A percentile compares a stretch with the other conserved stretches of the same genome.
Evolutionary conservation across 1,140 invertebrate species (phyloP).

Genomic region (Delia radicum): DNA sequence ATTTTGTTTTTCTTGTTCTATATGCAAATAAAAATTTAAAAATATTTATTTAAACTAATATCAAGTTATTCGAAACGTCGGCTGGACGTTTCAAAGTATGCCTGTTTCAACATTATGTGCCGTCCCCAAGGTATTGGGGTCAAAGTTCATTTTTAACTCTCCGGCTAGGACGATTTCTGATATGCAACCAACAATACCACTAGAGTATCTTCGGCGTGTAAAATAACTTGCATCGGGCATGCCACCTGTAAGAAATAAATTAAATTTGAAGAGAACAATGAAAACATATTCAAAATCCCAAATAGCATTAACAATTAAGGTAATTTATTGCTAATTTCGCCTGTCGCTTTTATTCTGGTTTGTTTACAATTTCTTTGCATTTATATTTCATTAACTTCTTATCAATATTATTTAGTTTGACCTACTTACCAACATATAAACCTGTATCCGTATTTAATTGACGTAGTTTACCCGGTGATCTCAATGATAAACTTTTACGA

Average conservation of each 20-base stretch:
- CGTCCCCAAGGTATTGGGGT: slow-evolving; percentile 52
- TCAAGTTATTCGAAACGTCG: slow-evolving; percentile 49
- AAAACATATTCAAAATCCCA: not conserved
- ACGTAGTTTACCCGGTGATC: slow-evolving; percentile 79
- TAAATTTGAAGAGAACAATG: not conserved
- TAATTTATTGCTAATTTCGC: too few species aligned
- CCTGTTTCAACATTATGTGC: slow-evolving; percentile 54
- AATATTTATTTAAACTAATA: slow-evolving; percentile 32
- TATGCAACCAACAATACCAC: slow-evolving; percentile 77
- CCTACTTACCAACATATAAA: slow-evolving; percentile 77
- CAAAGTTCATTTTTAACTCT: slow-evolving; percentile 64
- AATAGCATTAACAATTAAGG: too few species aligned
- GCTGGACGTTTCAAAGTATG: slow-evolving; percentile 48
- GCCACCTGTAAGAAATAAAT: slow-evolving; percentile 63
- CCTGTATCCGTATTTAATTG: slow-evolving; percentile 84
- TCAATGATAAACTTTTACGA: slow-evolving; percentile 71
- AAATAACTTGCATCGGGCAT: slow-evolving; percentile 69
- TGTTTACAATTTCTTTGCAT: too few species aligned
- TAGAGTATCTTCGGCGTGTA: slow-evolving; percentile 68
- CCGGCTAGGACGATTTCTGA: slow-evolving; percentile 76
- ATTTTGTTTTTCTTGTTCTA: slow-evolving; percentile 22
- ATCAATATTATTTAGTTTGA: too few species aligned
- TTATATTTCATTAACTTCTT: too few species aligned
- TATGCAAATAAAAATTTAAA: slow-evolving; percentile 36
- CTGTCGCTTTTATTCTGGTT: too few species aligned